Evolutionary conservation across 2,888 invertebrate species (phyloP).

Genomic region (Epinotia brunnichana): DNA sequence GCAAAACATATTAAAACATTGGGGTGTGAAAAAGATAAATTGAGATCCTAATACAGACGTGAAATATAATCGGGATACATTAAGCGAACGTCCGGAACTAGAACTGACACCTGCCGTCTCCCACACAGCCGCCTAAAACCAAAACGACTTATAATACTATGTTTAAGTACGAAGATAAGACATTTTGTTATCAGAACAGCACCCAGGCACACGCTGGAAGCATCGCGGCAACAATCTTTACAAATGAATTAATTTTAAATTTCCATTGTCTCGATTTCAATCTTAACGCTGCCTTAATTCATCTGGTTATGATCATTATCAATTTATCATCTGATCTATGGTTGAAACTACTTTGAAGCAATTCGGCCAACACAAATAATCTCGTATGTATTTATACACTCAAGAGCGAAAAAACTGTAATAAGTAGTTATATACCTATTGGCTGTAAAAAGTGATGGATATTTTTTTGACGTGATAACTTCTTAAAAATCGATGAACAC

Average conservation of each 20-base stretch:
- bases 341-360: too few species aligned
- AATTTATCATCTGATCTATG: too few species aligned
- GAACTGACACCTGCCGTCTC: slow-evolving; percentile 16
- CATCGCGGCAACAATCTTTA: neutral
- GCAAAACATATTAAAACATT: neutral
- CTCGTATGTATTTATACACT: too few species aligned
- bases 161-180: neutral
- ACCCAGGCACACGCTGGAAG: neutral
- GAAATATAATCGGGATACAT: neutral
- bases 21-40: neutral
- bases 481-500: too few species aligned
- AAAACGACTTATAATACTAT: neutral
- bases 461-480: too few species aligned
- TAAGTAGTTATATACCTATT: too few species aligned
- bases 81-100: slow-evolving; percentile 11
- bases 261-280: neutral
- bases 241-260: neutral
- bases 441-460: too few species aligned
- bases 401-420: too few species aligned
- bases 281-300: neutral
- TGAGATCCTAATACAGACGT: neutral
- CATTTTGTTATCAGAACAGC: neutral
- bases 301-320: too few species aligned
- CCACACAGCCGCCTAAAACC: slow-evolving; percentile 2
- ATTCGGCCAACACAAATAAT: too few species aligned